phyloP scores from a whole-genome alignment of 2,113 vertebrate genomes.

The Oncorhynchus mykiss region DNA sequence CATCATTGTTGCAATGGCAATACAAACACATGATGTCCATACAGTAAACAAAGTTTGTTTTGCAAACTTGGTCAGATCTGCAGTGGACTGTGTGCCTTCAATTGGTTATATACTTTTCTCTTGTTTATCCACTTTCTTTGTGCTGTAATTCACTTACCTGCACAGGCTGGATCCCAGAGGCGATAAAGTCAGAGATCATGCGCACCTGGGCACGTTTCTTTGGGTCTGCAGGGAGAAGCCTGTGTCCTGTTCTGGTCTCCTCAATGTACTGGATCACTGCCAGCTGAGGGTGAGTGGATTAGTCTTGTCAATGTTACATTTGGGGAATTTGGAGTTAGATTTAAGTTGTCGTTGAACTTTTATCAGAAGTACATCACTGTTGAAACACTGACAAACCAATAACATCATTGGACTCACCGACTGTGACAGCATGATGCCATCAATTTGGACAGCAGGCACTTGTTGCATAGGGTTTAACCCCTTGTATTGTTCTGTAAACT shows the following conservation, averaged over 20 bases:
- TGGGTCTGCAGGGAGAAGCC: constrained; percentile 83
- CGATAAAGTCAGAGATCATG: constrained; percentile 87
- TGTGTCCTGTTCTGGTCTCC: constrained; percentile 82
- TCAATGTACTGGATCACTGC: constrained; percentile 95
- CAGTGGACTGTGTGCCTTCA: background rate
- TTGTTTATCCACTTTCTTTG: background rate
- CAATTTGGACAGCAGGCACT: constrained; percentile 88
- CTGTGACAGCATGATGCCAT: constrained; percentile 85
- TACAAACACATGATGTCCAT: background rate
- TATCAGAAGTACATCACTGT: background rate
- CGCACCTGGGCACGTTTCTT: constrained; percentile 84
- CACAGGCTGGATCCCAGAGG: constrained; percentile 89
- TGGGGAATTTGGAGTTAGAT: background rate
- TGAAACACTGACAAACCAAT: background rate
- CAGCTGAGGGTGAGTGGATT: constrained; percentile 70
- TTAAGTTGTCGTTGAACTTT: background rate
- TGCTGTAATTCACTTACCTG: constrained; percentile 75
- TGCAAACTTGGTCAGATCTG: background rate
- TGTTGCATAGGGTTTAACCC: constrained; percentile 93
- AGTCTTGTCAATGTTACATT: background rate
- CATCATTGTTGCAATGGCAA: no score
- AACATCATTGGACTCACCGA: constrained; percentile 78
- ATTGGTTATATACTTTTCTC: background rate
- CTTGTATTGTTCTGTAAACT: constrained; percentile 83
- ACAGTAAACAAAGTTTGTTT: background rate